Base-by-base conservation (phyloP, 2,113 vertebrate genomes). In the Ictalurus punctatus region DNA sequence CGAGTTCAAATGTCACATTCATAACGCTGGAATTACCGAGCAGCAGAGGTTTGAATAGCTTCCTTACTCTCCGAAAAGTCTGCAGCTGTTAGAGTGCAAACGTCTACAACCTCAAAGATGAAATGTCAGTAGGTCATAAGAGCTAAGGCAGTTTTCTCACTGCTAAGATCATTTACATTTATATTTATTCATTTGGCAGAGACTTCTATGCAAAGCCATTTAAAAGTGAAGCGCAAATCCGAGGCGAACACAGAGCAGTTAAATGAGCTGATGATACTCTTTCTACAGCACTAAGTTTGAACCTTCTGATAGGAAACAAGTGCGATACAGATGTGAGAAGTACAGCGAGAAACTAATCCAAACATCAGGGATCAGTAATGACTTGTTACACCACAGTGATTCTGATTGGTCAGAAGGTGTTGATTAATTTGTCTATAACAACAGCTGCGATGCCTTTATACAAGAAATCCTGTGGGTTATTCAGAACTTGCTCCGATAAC, bases 41-140 rank as follows among this genome's bases (percentile, higher is more conserved):
- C 27, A 17, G 27, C 13, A 9, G 48, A 80, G 13, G 27, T n/a
- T n/a, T 30, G 48, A 80, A 81, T 9, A 56, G 82, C 82, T 61
- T 65, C 37, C 23, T 7, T 63, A 37, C 19, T 61, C 37, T 63
- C 10, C 37, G 16, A 8, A 40, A 37, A 65, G 12, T 65, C 37
- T 16, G 58, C 13, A 8, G 82, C 37, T 65, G 82, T 3, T 44
- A 59, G 37, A 63, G 21, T 27, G 59, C 21, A 65, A 63, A 19
- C 61, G 30, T 81, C 76, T 65, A 52, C 59, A 65, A 8, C 65
- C 52, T 83, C n/a, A n/a, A 73, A 71, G 78, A 82, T 54, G 25
- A 81, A 71, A 82, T 87, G 78, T 82, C 78, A 87, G n/a, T 56
- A 83, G 82, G 61, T 84, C 37, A 48, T 27, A 84, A 48, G 21